Evolutionary conservation across 92 coral and sea anemone genomes (phyloP), one percentile per base, ranked within the genome.

Genomic region (Scolanthus callimorphus): DNA sequence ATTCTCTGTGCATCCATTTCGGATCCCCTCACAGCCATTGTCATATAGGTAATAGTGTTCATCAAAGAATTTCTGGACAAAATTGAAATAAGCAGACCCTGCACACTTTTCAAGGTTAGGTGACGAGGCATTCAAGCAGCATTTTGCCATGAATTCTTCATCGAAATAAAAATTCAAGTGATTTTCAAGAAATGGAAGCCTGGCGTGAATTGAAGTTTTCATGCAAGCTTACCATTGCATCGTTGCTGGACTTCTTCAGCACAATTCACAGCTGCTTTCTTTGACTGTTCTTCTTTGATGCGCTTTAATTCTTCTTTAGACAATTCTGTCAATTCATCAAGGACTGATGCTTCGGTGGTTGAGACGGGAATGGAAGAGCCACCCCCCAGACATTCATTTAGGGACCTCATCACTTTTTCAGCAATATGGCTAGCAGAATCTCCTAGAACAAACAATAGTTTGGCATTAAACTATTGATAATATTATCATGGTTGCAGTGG

Each of bases 341-440:
- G 10, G 25, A 74, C 1, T 17, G 82, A 45, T 0, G 73, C 17
- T 1, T 2, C 20, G 8, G 82, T 63, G 10, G 11, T 43, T 47
- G 1, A 21, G 2, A 81, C 78, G 17, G 69, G 72, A 2, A 74
- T 81, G 4, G 81, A 19, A 37, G 69, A 51, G 1, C 82, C 88
- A 61, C 65, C 82, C 0, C 69, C 82, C 17, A 74, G 67, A 49
- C 77, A 81, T 60, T 74, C 88, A 65, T 74, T 81, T 3, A 81
- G 61, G 0, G 78, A 81, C 46, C 73, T 44, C 88, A 73, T 81
- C 3, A 81, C 88, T 46, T 74, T 67, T 17, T 81, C 81, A 1
- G 43, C 86, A 38, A 80, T 51, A 29, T 80, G 86, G 20, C 39
- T 67, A 1, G 67, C 25, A 2, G 80, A 80, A 21, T 81, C 73